Evolutionary conservation across 2,113 vertebrate species (phyloP).

Genomic region (Holacanthus passer): DNA sequence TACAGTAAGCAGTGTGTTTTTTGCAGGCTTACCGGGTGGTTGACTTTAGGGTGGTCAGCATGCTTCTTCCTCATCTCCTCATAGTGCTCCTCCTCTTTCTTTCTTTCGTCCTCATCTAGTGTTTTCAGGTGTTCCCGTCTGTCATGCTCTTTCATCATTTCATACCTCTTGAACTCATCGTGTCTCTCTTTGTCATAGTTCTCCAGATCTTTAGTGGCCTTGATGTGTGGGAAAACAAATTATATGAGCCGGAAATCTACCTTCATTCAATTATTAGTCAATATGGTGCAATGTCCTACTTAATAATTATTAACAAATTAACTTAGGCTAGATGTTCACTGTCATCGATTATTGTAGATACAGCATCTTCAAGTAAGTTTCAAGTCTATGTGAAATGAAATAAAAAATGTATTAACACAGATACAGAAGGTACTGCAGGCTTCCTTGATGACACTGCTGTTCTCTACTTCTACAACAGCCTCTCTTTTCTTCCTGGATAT

Average conservation of each 20-base stretch:
- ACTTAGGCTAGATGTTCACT: too few species aligned
- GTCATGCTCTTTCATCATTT: slow-evolving; percentile 99
- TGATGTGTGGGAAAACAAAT: not conserved
- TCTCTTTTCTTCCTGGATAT: not conserved
- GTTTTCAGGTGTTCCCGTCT: slow-evolving; percentile 93
- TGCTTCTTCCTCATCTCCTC: slow-evolving; percentile 98
- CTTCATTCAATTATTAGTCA: not conserved
- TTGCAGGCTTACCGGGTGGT: slow-evolving; percentile 91
- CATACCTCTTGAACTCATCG: slow-evolving; percentile 97
- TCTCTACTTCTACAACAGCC: not conserved
- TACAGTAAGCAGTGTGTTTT: not conserved
- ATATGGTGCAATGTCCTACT: not conserved
- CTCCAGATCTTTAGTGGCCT: slow-evolving; percentile 96
- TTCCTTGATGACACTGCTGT: not conserved
- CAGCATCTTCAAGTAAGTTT: too few species aligned
- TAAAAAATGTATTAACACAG: too few species aligned
- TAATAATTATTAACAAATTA: not conserved
- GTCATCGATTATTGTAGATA: too few species aligned
- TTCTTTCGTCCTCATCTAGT: slow-evolving; percentile 90
- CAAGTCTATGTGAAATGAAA: too few species aligned
- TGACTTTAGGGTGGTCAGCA: slow-evolving; percentile 95
- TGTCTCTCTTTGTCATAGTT: slow-evolving; percentile 95
- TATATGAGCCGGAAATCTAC: not conserved
- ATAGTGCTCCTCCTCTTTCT: slow-evolving; percentile 92
- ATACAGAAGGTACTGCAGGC: not conserved